A percentile compares a stretch with the other conserved stretches of the same genome.
Conservation (phyloP, 1,140 invertebrate species). For the Asobara japonica region DNA sequence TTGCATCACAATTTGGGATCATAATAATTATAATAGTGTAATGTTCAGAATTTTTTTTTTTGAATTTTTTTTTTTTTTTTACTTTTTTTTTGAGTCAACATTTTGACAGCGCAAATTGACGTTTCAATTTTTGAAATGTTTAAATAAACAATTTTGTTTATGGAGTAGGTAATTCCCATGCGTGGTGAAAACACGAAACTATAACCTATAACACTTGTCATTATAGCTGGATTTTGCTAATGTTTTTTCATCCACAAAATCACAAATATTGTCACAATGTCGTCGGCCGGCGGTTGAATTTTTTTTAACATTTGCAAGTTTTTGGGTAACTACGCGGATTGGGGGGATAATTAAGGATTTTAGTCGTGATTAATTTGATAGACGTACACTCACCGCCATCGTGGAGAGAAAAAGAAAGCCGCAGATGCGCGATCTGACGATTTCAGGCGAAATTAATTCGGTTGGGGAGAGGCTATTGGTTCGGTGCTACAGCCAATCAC, state of each 20-base stretch:
- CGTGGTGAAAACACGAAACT: constrained; percentile 7
- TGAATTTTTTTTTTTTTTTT: no score
- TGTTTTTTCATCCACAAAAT: constrained; percentile 6
- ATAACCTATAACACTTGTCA: constrained; percentile 4
- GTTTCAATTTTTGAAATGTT: no score
- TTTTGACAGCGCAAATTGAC: no score
- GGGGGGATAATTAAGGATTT: constrained; percentile 43
- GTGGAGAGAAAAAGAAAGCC: constrained; percentile 44
- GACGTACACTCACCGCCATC: constrained; percentile 58
- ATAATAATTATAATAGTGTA: no score
- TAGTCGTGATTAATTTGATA: constrained; percentile 27
- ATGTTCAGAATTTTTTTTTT: no score
- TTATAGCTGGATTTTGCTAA: not conserved
- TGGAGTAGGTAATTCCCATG: not conserved
- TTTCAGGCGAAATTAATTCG: constrained; percentile 16
- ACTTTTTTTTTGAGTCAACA: no score
- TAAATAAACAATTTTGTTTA: not conserved
- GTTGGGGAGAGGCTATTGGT: not conserved
- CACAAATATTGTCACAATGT: constrained; percentile 30
- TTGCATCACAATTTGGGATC: no score
- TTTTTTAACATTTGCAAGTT: constrained; percentile 7
- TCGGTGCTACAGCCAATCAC: not conserved
- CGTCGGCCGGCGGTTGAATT: not conserved
- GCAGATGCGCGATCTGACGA: constrained; percentile 31
- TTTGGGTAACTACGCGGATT: constrained; percentile 37